Base-by-base conservation (phyloP, 1,140 invertebrate genomes). In the Venustaconcha ellipsiformis region DNA sequence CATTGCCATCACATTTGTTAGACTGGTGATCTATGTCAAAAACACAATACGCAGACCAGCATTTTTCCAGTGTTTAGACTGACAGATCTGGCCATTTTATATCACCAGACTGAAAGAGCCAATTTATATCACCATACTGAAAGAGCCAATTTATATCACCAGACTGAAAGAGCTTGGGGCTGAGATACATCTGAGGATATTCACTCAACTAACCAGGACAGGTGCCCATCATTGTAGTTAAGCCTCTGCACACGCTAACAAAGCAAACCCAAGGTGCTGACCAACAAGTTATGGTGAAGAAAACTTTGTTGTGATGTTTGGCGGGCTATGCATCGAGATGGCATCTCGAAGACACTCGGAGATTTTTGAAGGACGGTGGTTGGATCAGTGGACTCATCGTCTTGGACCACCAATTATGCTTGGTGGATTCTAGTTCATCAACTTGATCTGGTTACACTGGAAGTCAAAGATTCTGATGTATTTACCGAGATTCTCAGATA, bases 211-310 rank as follows among this genome's bases (percentile, higher is more conserved):
- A 11, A 48, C 79, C 79, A 15, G 68, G 71, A 14, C 77, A 83
- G 58, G 59, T 30, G 14, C 74, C 72, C 37, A 70, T 83, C 15
- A 73, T 78, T 56, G 37, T 67, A 23, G 78, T 82, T 71, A 76
- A 79, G 23, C 78, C 80, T 26, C 48, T 82, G n/a, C 6, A 48
- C 37, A 48, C 37, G 6, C 37, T 48, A 4, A 73, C 68, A 18
- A 85, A 84, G 63, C 59, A 78, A 59, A 78, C 80, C 2, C 82
- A 84, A 57, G 79, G 78, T 14, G 57, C 26, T 86, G 83, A 72
- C 80, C 82, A 23, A 37, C 81, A 26, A 26, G 14, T 26, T 80
- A 82, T 79, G 82, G 76, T 48, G 83, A 88, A 65, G 71, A 84
- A 13, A 74, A 76, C 62, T 82, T 79, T 74, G 83, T 84, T 15